Evolutionary conservation across 2,888 invertebrate species (phyloP), one percentile per base, ranked within the genome.

Genomic region (Archips xylosteana): DNA sequence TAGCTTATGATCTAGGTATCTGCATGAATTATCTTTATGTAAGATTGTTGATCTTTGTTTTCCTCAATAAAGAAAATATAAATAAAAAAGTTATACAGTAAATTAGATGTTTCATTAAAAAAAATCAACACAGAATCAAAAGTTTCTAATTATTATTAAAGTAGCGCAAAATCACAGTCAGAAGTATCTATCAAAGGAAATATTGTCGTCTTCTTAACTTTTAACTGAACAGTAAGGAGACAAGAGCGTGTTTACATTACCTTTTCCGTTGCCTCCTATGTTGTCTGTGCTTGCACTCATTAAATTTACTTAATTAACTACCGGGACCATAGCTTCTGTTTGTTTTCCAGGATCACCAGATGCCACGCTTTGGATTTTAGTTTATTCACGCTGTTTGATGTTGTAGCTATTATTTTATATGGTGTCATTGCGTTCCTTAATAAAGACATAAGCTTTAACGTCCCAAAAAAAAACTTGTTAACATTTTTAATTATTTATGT

Each of bases 331-430:
- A 12, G 49, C 49, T 13, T 57, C 57, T 57, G 57, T 57, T 57
- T 57, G 12, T 57, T 57, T 57, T 57, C 32, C 57, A 57, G 12
- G 57, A 57, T 57, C 32, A 32, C 32, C 57, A 57, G 57, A 61
- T 61, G 61, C 39, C 61, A 15, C 13, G 36, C 15, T 61, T 36
- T 61, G 8, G 39, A 15, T 61, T 61, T 39, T 61, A 12, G 57
- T 12, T 32, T 57, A 1, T 15, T 63, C 4, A 63, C 23, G 12
- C 10, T 71, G 57, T 57, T 57, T 57, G 57, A 57, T 57, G 57
- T 32, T 32, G 10, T 12, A 23, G 57, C 12, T 32, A 57, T 23
- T 57, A 57, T 32, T 57, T 57, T 57, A 23, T 32, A 57, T 32
- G 32, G 32, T 57, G 57, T 32, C 57, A 12, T 32, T 57, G 23